These are phyloP conservation scores for Hypotaenidia okinawae DNA, from an alignment of 2,797 vertebrate genomes.

Conservation along the genomic window DNA sequence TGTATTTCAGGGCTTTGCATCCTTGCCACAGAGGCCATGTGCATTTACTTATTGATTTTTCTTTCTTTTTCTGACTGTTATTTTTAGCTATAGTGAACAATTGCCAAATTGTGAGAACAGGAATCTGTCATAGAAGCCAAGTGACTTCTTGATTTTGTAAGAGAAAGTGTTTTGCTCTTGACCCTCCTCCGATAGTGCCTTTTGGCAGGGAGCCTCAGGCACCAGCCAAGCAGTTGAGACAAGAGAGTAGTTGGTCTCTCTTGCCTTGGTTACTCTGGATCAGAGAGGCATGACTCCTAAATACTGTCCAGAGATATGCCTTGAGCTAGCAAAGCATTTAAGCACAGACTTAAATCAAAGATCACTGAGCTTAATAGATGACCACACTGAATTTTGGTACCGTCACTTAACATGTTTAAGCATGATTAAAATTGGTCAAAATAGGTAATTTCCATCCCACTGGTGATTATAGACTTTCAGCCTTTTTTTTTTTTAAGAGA, in stretches of 20 bases:
- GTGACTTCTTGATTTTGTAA: conserved; percentile 1
- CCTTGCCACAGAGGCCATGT: neutral
- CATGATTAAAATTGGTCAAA: neutral
- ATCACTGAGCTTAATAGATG: neutral
- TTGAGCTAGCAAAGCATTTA: neutral
- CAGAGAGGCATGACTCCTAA: neutral
- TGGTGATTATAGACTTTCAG: neutral
- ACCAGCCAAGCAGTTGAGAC: neutral
- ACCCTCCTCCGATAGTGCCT: neutral
- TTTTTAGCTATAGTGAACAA: neutral
- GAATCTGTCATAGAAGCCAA: neutral
- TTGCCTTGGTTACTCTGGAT: neutral
- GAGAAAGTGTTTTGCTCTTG: neutral
- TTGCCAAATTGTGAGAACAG: neutral
- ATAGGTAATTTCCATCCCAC: neutral
- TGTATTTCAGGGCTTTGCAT: neutral
- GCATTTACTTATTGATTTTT: neutral
- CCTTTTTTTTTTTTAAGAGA: neutral
- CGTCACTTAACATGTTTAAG: neutral
- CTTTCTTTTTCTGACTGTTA: neutral
- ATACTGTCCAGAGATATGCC: neutral
- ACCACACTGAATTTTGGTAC: neutral
- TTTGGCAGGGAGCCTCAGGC: neutral
- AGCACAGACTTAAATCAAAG: neutral
- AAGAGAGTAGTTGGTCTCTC: neutral